Conservation (phyloP, 2,113 vertebrate species). For the Climacteris rufus region DNA sequence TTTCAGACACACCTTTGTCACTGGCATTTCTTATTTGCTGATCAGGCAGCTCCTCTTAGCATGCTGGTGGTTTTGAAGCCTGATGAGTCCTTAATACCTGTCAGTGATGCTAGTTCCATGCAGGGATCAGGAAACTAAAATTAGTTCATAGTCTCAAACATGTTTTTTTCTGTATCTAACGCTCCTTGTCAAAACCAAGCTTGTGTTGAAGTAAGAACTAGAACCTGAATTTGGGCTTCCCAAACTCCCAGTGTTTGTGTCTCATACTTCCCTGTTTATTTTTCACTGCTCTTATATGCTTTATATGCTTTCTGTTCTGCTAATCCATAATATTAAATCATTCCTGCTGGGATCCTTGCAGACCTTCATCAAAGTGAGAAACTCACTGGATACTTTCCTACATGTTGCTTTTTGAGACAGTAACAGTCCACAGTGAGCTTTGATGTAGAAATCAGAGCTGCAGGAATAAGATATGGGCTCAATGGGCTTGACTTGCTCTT, state of each 20-base stretch:
- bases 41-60: constrained; percentile 3
- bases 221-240: background rate
- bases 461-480: background rate
- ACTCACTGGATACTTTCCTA: background rate
- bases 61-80: background rate
- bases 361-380: background rate
- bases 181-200: background rate
- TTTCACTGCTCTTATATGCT: background rate
- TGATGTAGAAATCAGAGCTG: background rate
- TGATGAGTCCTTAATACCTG: constrained; percentile 31
- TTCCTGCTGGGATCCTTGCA: background rate
- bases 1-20: background rate
- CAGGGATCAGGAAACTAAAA: constrained; percentile 37
- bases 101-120: background rate
- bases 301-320: background rate
- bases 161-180: background rate
- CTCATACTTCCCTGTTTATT: background rate
- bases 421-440: background rate
- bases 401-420: background rate
- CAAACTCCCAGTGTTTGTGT: background rate
- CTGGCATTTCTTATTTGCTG: background rate
- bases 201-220: background rate
- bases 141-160: background rate
- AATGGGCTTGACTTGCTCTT: background rate
- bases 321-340: background rate